Evolutionary conservation across 2,797 vertebrate species (phyloP).

Genomic region (Halcyon smyrnensis): DNA sequence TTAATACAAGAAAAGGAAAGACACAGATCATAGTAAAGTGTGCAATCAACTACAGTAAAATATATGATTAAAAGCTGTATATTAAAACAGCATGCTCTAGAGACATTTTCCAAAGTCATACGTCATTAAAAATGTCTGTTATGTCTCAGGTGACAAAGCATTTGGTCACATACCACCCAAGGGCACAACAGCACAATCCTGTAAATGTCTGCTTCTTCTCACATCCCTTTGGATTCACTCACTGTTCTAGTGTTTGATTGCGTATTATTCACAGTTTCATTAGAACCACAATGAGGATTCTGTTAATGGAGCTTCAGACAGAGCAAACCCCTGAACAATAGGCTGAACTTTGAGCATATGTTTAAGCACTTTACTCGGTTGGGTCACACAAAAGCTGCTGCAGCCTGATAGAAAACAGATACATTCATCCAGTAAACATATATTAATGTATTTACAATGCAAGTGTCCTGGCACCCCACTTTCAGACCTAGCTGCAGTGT

Average conservation of each 20-base stretch:
- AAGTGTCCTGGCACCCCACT: background rate
- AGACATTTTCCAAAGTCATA: background rate
- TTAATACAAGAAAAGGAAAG: background rate
- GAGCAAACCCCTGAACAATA: conserved; percentile 2
- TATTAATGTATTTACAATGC: background rate
- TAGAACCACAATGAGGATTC: conserved; percentile 6
- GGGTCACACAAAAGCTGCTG: background rate
- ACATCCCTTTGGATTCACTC: background rate
- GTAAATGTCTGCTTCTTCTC: conserved; percentile 9
- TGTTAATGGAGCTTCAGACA: conserved; percentile 18
- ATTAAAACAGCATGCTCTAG: background rate
- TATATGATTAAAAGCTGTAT: background rate
- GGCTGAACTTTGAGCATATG: conserved; percentile 29
- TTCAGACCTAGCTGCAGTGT: background rate
- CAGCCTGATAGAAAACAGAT: conserved; percentile 18
- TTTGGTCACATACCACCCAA: background rate
- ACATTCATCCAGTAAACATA: background rate
- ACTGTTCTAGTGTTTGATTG: background rate
- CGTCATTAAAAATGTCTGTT: background rate
- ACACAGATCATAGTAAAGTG: background rate
- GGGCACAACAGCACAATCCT: background rate
- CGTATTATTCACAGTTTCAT: conserved; percentile 7
- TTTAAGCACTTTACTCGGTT: conserved; percentile 1
- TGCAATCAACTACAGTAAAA: background rate
- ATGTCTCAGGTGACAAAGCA: conserved; percentile 25